Evolutionary conservation across 2,888 invertebrate species (phyloP), one percentile per base, ranked within the genome.

Genomic region (Daptonema setosum): DNA sequence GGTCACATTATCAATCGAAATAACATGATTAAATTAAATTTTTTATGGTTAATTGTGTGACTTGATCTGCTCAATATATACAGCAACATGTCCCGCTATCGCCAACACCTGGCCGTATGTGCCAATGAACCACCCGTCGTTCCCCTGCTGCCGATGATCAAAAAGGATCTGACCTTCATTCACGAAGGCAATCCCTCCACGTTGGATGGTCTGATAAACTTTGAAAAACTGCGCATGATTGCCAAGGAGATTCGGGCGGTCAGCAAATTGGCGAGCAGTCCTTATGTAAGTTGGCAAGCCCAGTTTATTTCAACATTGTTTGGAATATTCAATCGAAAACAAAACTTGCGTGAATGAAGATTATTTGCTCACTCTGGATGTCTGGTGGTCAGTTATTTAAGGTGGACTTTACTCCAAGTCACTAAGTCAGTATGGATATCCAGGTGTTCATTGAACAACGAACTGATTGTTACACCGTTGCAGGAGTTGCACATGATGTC

Each of bases 221-320:
- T 97, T 71, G 97, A 97, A 73, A 97, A 97, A 72, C 76, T 97
- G 59, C 78, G 97, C 63, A 93, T 97, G 90, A 87, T 97, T 62
- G 88, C 95, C 54, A 91, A 93, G 74, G 93, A 95, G 77, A 85
- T 78, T 29, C 68, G 77, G 22, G 70, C 72, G 56, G 64, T 71
- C 35, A 65, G 63, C 59, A 87, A 87, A 71, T 90, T 95, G 87
- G 88, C 90, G 71, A 88, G 88, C 62, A 87, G 87, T 28, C 86
- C 87, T 61, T 76, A 75, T 64, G 76, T 50, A 20, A 26, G 50
- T 35, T 35, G 8, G 8, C 84, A 30, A n/a, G n/a, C n/a, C n/a
- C n/a, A n/a, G n/a, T n/a, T n/a, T n/a, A n/a, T n/a, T n/a, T n/a
- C n/a, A n/a, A n/a, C n/a, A n/a, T n/a, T n/a, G n/a, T n/a, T n/a